Evolutionary conservation across 1,140 invertebrate genomes (phyloP).

Genomic region (Drosophila fuyamai): DNA sequence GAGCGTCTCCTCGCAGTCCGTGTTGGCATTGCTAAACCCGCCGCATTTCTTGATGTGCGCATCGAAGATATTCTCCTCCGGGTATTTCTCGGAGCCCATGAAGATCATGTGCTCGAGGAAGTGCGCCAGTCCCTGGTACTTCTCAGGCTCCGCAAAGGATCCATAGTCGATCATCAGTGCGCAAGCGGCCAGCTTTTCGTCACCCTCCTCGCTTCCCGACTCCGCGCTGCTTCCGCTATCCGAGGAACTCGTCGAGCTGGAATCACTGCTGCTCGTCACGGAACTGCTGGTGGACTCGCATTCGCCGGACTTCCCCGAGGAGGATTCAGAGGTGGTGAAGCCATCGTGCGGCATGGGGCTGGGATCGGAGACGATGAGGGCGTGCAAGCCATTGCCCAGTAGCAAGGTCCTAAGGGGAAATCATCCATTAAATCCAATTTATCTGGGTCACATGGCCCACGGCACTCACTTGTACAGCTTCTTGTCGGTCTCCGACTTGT

Average conservation of each 20-base stretch:
- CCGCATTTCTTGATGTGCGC: constrained; percentile 92
- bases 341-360: constrained; percentile 71
- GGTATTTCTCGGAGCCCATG: constrained; percentile 95
- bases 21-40: constrained; percentile 92
- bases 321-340: constrained; percentile 67
- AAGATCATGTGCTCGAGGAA: constrained; percentile 99
- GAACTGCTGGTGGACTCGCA: constrained; percentile 17
- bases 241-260: constrained; percentile 49
- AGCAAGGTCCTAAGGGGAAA: constrained; percentile 86
- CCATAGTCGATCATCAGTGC: constrained; percentile 90
- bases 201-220: constrained; percentile 82
- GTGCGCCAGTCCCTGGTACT: constrained; percentile 95
- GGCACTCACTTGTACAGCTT: constrained; percentile 86
- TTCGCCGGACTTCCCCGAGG: constrained; percentile 35
- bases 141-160: constrained; percentile 88
- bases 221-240: constrained; percentile 73
- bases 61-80: constrained; percentile 94
- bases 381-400: constrained; percentile 89
- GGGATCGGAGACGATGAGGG: constrained; percentile 88
- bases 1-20: constrained; percentile 93
- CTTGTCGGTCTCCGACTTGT: constrained; percentile 87
- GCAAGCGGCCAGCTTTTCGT: constrained; percentile 88
- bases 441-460: too few species aligned
- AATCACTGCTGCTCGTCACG: constrained; percentile 33
- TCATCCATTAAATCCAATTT: background rate